A percentile compares a stretch with the other conserved stretches of the same genome.
These are phyloP conservation scores for Arnoldichthys spilopterus DNA, from an alignment of 2,797 vertebrate genomes.

Conservation along the genomic window DNA sequence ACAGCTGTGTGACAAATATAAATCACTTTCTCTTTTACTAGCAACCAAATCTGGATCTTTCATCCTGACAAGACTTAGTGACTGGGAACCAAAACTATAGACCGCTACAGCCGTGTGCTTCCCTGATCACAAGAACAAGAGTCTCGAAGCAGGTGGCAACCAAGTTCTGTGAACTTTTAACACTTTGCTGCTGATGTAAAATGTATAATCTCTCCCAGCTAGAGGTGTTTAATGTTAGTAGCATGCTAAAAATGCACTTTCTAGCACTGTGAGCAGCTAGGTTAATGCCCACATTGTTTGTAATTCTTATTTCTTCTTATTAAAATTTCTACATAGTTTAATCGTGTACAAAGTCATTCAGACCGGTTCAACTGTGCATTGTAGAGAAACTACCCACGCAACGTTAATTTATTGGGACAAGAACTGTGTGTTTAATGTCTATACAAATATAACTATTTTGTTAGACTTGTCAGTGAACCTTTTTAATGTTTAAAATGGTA, in stretches of 20 bases:
- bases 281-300: constrained; percentile 19
- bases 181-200: background rate
- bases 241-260: constrained; percentile 29
- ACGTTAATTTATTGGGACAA: no score
- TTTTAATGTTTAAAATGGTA: no score
- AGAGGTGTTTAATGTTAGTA: constrained; percentile 9
- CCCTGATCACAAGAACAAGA: constrained; percentile 21
- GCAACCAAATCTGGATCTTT: constrained; percentile 48
- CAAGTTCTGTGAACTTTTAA: background rate
- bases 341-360: no score
- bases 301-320: constrained; percentile 53
- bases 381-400: no score
- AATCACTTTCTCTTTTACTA: constrained; percentile 61
- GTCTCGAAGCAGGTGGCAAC: background rate
- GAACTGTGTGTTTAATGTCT: no score
- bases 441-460: no score
- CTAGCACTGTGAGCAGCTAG: background rate
- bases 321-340: background rate
- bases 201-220: background rate
- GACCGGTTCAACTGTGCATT: no score
- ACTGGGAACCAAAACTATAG: background rate
- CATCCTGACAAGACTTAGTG: constrained; percentile 7
- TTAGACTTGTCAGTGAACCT: no score
- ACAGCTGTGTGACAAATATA: constrained; percentile 72
- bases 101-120: constrained; percentile 39